Evolutionary conservation across 1,140 invertebrate genomes (phyloP).

Genomic region (Lordiphosa stackelbergi): DNA sequence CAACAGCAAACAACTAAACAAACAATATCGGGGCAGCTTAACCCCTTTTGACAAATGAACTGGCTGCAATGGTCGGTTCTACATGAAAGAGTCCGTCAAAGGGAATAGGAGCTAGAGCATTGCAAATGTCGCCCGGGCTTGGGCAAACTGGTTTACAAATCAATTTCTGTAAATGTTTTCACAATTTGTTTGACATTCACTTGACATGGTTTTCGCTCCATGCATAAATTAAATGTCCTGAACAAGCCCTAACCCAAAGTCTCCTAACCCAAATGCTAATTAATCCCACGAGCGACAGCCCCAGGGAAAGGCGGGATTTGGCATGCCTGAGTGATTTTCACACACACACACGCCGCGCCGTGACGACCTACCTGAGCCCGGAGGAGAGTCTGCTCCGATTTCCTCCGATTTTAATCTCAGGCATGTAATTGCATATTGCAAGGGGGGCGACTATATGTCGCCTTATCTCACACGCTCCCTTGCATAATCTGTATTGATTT

Average conservation of each 20-base stretch:
- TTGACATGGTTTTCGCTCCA: conserved; percentile 44
- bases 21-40: conserved; percentile 50
- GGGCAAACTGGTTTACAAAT: conserved; percentile 54
- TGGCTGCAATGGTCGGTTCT: no score
- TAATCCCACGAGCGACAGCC: conserved; percentile 48
- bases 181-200: conserved; percentile 67
- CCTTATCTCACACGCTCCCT: conserved; percentile 23
- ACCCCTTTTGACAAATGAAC: conserved; percentile 32
- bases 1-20: conserved; percentile 31
- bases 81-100: background rate
- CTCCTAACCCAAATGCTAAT: conserved; percentile 65
- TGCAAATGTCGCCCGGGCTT: conserved; percentile 26
- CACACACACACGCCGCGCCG: conserved; percentile 30
- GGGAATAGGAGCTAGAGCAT: background rate
- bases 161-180: conserved; percentile 40
- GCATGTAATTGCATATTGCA: conserved; percentile 70
- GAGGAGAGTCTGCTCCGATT: conserved; percentile 23
- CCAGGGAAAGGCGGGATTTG: conserved; percentile 38
- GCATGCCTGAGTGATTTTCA: conserved; percentile 60
- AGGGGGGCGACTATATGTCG: conserved; percentile 29
- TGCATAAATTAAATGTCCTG: conserved; percentile 36
- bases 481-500: conserved; percentile 56
- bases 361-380: conserved; percentile 16
- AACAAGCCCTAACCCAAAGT: conserved; percentile 15
- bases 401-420: conserved; percentile 54